Evolutionary conservation across 2,113 vertebrate species (phyloP).

Genomic region (Hyperoodon ampullatus): DNA sequence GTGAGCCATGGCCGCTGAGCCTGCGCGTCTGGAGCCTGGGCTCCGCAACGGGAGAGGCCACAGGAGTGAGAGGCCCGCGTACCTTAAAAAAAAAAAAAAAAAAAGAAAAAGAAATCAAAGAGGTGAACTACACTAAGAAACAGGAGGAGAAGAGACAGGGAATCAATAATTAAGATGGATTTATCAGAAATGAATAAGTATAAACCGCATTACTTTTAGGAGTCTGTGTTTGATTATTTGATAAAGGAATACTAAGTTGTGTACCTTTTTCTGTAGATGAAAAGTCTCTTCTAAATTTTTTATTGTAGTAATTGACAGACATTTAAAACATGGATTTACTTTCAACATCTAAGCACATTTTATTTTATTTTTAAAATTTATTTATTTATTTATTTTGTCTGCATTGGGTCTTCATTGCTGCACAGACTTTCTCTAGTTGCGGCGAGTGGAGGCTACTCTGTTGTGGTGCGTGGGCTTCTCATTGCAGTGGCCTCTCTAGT

Average conservation of each 20-base stretch:
- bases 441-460: too few species aligned
- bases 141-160: not conserved
- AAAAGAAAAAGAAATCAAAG: slow-evolving; percentile 17
- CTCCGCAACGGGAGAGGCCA: too few species aligned
- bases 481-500: too few species aligned
- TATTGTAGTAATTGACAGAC: not conserved
- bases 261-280: slow-evolving; percentile 35
- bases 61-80: too few species aligned
- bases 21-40: too few species aligned
- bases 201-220: not conserved
- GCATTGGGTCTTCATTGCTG: too few species aligned
- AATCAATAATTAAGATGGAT: slow-evolving; percentile 9
- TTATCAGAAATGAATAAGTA: slow-evolving; percentile 36
- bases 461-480: too few species aligned
- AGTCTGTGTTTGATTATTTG: slow-evolving; percentile 13
- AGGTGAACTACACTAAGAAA: not conserved
- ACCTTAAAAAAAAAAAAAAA: too few species aligned
- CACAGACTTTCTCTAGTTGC: too few species aligned
- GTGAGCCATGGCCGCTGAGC: too few species aligned
- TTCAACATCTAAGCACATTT: slow-evolving; percentile 19
- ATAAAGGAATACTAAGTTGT: not conserved
- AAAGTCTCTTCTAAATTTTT: slow-evolving; percentile 21
- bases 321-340: not conserved
- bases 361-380: slow-evolving; percentile 63
- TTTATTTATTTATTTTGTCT: too few species aligned